These are phyloP conservation scores for Erpobdella octoculata DNA, from an alignment of 2,888 invertebrate species.

Conservation along the genomic window DNA sequence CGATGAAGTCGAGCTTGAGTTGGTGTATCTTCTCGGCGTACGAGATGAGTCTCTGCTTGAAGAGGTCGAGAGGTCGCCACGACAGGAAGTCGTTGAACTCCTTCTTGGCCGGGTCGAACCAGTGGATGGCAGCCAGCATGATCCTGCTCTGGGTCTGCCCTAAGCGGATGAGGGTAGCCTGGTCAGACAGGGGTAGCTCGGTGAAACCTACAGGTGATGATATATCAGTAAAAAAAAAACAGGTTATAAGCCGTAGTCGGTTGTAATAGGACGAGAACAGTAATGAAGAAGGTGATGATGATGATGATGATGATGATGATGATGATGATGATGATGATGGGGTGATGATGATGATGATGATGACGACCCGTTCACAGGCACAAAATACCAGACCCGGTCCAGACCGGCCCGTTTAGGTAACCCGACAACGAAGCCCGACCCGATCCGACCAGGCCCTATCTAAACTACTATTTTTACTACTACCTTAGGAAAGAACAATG, in stretches of 20 bases:
- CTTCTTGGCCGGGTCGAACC: conserved; percentile 31
- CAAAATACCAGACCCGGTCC: too few relatives aligned
- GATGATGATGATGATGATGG: neutral
- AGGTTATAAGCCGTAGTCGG: too few relatives aligned
- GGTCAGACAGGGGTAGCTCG: conserved; percentile 33
- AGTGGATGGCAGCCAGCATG: conserved; percentile 35
- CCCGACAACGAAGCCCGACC: too few relatives aligned
- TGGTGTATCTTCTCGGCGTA: conserved; percentile 32
- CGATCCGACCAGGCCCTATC: too few relatives aligned
- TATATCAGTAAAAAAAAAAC: too few relatives aligned
- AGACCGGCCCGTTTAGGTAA: too few relatives aligned
- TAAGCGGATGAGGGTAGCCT: conserved; percentile 35
- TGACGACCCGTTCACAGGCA: neutral
- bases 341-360: neutral
- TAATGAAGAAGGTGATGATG: neutral
- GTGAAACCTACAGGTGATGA: conserved; percentile 32
- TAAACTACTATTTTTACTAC: too few relatives aligned
- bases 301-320: neutral
- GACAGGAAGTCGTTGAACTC: conserved; percentile 36
- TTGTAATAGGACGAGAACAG: neutral
- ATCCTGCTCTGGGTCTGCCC: conserved; percentile 38
- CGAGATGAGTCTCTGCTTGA: conserved; percentile 32
- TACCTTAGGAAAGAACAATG: too few relatives aligned
- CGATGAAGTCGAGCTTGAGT: conserved; percentile 32
- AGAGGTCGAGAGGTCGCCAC: conserved; percentile 34